These are phyloP conservation scores for Drosophila nr. medialis DNA, from an alignment of 2,888 invertebrate genomes.

Conservation along the genomic window DNA sequence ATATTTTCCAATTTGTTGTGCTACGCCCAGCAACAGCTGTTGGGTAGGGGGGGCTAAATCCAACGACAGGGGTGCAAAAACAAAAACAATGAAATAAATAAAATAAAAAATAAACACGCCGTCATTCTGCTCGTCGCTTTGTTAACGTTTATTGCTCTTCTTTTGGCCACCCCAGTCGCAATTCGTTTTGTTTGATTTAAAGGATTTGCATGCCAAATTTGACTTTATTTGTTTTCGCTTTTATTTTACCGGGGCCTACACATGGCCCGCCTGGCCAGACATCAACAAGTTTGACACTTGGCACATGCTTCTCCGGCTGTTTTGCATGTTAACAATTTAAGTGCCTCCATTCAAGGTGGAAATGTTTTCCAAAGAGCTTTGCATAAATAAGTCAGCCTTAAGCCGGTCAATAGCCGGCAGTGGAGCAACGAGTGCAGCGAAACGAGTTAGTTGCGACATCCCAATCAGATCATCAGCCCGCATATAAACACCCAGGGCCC, in stretches of 20 bases:
- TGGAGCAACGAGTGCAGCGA: conserved; percentile 35
- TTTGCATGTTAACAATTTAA: conserved; percentile 68
- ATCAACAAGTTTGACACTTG: conserved; percentile 48
- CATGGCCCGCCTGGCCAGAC: conserved; percentile 20
- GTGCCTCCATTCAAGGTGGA: conserved; percentile 60
- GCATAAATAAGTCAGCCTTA: conserved; percentile 55
- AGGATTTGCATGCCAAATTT: conserved; percentile 78
- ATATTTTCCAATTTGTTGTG: conserved; percentile 79
- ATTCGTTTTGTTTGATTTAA: conserved; percentile 76
- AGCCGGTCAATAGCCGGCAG: conserved; percentile 27
- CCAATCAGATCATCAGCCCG: conserved; percentile 62
- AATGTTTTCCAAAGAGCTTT: conserved; percentile 59
- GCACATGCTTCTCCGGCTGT: conserved; percentile 52
- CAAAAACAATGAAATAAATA: background rate
- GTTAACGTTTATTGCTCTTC: conserved; percentile 72
- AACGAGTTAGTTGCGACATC: conserved; percentile 57
- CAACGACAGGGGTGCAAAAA: conserved; percentile 35
- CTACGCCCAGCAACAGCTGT: conserved; percentile 54
- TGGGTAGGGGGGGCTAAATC: conserved; percentile 13
- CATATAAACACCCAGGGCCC: conserved; percentile 25
- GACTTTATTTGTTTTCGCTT: conserved; percentile 73
- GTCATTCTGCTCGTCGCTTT: conserved; percentile 59
- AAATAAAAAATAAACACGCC: conserved; percentile 39
- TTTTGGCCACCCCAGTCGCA: conserved; percentile 33
- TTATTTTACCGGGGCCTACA: conserved; percentile 17